Evolutionary conservation across 2,888 invertebrate species (phyloP), one percentile per base, ranked within the genome.

Genomic region (Nymphalis urticae): DNA sequence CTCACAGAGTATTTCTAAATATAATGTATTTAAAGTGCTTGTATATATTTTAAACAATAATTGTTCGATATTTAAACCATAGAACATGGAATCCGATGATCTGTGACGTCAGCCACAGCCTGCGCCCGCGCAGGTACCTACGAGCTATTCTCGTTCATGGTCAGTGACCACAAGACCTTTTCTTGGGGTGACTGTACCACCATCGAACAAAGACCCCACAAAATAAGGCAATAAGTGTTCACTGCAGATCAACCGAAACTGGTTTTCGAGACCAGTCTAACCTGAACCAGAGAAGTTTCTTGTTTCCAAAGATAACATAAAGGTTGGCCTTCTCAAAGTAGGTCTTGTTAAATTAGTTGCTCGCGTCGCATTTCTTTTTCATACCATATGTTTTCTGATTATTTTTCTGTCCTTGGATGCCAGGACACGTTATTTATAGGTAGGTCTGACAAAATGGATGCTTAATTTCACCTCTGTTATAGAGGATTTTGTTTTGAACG

Each of bases 151-250:
- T 88, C 82, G 85, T 83, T 85, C 81, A 84, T 91, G 91, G 92
- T 91, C 92, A 91, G 79, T 90, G 92, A 92, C 91, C 92, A 90
- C 77, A 82, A 84, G 86, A 90, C 92, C 90, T 90, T 88, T 87
- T 79, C 88, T 83, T 84, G 89, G 87, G 91, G 90, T 92, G 90
- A 91, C 87, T 91, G 91, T 86, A 86, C 88, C 79, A 75, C 90
- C 88, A 87, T 73, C 77, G 71, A 76, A 73, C 72, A 72, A 68
- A 81, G 87, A 84, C 75, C 77, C 70, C 68, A 69, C 69, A 62
- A 73, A 72, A 75, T 71, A 74, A 78, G 72, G 72, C 75, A 78
- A 76, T 74, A 72, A 70, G 75, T 74, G 75, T 73, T 74, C 76
- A 64, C 67, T 72, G 75, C 72, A 73, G 84, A 48, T 81, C 84